Conservation (phyloP, 2,797 vertebrate species). For the Geotrypetes seraphini region DNA sequence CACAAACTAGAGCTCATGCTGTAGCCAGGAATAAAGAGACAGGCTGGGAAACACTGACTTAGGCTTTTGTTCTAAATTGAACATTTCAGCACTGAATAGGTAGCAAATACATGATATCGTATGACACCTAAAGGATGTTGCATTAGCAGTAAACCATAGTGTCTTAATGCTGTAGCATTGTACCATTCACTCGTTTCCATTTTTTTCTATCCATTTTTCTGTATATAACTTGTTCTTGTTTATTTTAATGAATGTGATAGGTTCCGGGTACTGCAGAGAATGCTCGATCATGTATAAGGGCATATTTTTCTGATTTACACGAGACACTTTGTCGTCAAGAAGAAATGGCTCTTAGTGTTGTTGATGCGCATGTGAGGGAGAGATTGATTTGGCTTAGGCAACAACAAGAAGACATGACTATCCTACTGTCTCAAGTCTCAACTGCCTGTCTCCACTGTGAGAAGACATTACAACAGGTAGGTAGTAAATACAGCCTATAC, state of each 20-base stretch:
- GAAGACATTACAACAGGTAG: constrained; percentile 93
- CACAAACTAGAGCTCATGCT: too few species aligned
- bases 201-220: too few species aligned
- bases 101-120: too few species aligned
- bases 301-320: constrained; percentile 93
- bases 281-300: constrained; percentile 86
- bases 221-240: too few species aligned
- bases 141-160: too few species aligned
- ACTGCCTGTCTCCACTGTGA: constrained; percentile 95
- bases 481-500: not conserved
- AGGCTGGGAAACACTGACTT: too few species aligned
- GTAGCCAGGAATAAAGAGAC: too few species aligned
- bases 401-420: constrained; percentile 98
- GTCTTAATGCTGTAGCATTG: too few species aligned
- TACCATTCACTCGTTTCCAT: too few species aligned
- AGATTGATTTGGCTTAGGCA: constrained; percentile 94
- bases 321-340: constrained; percentile 95
- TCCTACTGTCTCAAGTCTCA: constrained; percentile 92
- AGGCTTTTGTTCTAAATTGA: too few species aligned
- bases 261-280: constrained; percentile 92
- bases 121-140: too few species aligned
- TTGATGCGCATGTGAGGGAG: constrained; percentile 91
- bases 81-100: too few species aligned
- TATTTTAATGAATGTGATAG: constrained; percentile 42
- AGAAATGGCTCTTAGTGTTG: constrained; percentile 96